A percentile compares a stretch with the other conserved stretches of the same genome.
Conservation (phyloP, 2,888 invertebrate genomes). For the Drosophila pegasa region DNA sequence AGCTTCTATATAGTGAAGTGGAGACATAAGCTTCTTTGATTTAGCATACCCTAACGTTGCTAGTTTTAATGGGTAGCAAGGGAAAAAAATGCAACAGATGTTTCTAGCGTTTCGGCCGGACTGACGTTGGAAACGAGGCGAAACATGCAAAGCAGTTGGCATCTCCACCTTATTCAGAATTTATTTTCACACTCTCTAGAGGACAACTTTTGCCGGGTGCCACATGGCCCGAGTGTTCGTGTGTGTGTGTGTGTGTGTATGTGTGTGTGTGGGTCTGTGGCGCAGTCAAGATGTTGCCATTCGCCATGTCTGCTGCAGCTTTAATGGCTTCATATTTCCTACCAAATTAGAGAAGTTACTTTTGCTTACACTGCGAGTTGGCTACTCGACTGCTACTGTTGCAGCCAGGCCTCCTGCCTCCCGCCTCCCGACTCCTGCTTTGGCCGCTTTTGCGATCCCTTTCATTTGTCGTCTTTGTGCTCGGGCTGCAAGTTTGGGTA, state of each 20-base stretch:
- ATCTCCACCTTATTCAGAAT: constrained; percentile 70
- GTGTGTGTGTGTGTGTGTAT: constrained; percentile 27
- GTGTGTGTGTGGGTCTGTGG: constrained; percentile 42
- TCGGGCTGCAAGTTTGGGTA: constrained; percentile 49
- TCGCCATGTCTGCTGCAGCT: constrained; percentile 70
- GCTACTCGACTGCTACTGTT: constrained; percentile 35
- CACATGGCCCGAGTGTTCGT: constrained; percentile 60
- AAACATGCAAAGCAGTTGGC: constrained; percentile 70
- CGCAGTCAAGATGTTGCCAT: constrained; percentile 81
- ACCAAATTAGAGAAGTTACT: constrained; percentile 82
- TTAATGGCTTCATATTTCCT: constrained; percentile 83
- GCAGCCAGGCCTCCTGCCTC: not conserved
- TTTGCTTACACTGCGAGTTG: constrained; percentile 66
- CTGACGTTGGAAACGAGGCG: constrained; percentile 31
- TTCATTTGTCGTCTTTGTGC: constrained; percentile 41
- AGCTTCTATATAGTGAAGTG: too few relatives aligned
- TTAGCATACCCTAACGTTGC: not conserved
- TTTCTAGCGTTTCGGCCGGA: constrained; percentile 52
- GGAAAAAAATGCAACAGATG: constrained; percentile 72
- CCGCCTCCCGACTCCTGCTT: not conserved
- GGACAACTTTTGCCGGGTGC: constrained; percentile 67
- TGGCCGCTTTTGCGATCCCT: constrained; percentile 7
- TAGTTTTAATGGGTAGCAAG: not conserved
- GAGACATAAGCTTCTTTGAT: not conserved
- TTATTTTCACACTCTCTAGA: constrained; percentile 82